Base-by-base conservation (phyloP, 2,797 vertebrate species). In the Oreochromis mossambicus region DNA sequence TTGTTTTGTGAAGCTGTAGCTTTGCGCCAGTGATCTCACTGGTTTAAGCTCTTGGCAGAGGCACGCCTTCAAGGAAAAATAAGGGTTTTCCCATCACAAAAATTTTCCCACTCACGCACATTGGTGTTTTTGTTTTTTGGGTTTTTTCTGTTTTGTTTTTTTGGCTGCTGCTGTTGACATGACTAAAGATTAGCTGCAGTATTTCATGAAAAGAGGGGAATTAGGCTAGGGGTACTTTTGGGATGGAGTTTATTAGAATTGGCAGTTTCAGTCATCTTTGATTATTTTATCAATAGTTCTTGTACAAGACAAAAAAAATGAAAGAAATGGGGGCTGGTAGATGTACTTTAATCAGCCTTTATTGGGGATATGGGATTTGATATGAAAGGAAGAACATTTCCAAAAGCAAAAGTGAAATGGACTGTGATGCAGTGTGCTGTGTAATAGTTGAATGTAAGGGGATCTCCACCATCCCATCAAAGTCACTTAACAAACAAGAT, bases 11-110 rank as follows among this genome's bases (percentile, higher is more conserved):
- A 86, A 88, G 68, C 78, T 1, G 29, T 48, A 32, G 85, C 83
- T 87, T 89, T 87, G 79, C 76, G 56, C 76, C 73, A 88, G 56
- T 86, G 86, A 89, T 83, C 83, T 90, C 81, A 88, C 77, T 89
- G 78, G 80, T 87, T 89, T 86, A 51, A 89, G 79, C 79, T 87
- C 82, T 88, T 83, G 81, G 83, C 87, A 90, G 84, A 77, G 52
- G 82, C 84, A 87, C n/a, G 75, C 85, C 89, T 93, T 92, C 75
- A 51, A 81, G 83, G 84, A 89, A 93, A 92, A 92, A 85, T 68
- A 46, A 81, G 89, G 90, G 89, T 90, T 94, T 94, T 93, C 89
- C 90, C 84, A 3, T 92, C 73, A 77, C 38, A 91, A 89, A 82
- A 90, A 90, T 89, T 86, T 87, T 87, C 80, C 89, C 82, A 89